Evolutionary conservation across 2,888 invertebrate genomes (phyloP).

Genomic region (Heterodera filipjevi): DNA sequence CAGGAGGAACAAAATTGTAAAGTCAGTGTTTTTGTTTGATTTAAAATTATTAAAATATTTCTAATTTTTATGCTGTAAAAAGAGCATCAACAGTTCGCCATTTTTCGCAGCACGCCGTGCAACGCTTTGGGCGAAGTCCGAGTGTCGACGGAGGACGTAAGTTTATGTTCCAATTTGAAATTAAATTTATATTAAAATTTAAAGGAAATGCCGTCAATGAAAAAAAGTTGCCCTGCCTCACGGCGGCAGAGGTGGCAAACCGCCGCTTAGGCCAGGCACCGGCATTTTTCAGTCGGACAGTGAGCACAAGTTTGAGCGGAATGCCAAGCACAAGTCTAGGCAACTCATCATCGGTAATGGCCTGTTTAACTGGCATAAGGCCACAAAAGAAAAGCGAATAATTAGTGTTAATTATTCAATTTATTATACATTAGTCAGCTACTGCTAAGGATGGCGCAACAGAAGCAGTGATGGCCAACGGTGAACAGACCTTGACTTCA

Average conservation of each 20-base stretch:
- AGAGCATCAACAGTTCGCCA: not conserved
- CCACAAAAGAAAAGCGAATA: too few relatives aligned
- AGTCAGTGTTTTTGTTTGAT: not conserved
- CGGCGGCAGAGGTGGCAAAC: conserved; percentile 1
- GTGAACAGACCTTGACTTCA: too few relatives aligned
- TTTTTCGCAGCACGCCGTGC: not conserved
- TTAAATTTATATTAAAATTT: not conserved
- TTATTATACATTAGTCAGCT: too few relatives aligned
- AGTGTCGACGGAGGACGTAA: not conserved
- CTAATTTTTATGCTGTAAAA: not conserved
- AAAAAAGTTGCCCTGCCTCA: not conserved
- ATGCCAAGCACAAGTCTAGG: conserved; percentile 7
- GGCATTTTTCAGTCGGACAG: not conserved
- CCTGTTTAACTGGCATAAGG: too few relatives aligned
- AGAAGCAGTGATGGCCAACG: too few relatives aligned
- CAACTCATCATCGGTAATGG: not conserved
- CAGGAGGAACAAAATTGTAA: not conserved
- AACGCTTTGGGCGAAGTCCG: not conserved
- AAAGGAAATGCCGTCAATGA: not conserved
- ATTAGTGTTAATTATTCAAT: too few relatives aligned
- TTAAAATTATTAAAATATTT: not conserved
- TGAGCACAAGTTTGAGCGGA: conserved; percentile 4
- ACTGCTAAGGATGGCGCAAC: too few relatives aligned
- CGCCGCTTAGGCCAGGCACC: not conserved
- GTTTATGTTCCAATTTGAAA: not conserved